A percentile compares a stretch with the other conserved stretches of the same genome.
Conservation (phyloP, 2,797 vertebrate species). For the Fundulus diaphanus region DNA sequence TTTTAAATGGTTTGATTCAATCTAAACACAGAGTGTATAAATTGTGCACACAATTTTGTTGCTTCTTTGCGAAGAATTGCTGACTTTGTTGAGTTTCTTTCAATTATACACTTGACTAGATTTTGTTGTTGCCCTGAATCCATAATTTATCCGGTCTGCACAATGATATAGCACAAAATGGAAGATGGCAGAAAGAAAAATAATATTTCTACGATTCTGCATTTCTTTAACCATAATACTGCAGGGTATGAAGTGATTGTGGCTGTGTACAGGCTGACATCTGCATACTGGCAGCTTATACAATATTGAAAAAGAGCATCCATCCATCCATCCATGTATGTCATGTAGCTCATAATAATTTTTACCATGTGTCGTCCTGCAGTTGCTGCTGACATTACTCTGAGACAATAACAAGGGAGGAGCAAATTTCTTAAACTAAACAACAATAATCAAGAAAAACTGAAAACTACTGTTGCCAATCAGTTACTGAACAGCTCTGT, state of each 20-base stretch:
- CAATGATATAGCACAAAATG: slow-evolving; percentile 37
- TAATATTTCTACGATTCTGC: slow-evolving; percentile 45
- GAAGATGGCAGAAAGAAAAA: slow-evolving; percentile 48
- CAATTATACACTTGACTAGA: slow-evolving; percentile 51
- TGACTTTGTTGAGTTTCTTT: slow-evolving; percentile 45
- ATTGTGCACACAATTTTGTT: slow-evolving; percentile 50
- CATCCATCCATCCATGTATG: not conserved
- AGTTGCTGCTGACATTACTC: not conserved
- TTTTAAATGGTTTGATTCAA: slow-evolving; percentile 7
- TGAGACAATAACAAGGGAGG: too few species aligned
- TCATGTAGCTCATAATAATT: slow-evolving; percentile 10
- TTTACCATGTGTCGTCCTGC: slow-evolving; percentile 8
- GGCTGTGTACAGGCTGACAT: slow-evolving; percentile 20
- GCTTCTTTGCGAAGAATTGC: slow-evolving; percentile 41
- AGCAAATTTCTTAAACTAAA: too few species aligned
- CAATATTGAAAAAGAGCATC: not conserved
- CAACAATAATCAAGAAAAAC: not conserved
- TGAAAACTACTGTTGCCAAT: not conserved
- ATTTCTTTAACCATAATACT: slow-evolving; percentile 36
- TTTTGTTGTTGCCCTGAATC: slow-evolving; percentile 56
- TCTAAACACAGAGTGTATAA: not conserved
- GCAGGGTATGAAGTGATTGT: slow-evolving; percentile 29
- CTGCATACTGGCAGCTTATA: slow-evolving; percentile 21
- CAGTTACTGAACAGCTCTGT: not conserved
- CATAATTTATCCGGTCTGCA: slow-evolving; percentile 56